A percentile compares a stretch with the other conserved stretches of the same genome.
These are phyloP conservation scores for Thymelicus sylvestris DNA, from an alignment of 2,888 invertebrate genomes.

Conservation along the genomic window DNA sequence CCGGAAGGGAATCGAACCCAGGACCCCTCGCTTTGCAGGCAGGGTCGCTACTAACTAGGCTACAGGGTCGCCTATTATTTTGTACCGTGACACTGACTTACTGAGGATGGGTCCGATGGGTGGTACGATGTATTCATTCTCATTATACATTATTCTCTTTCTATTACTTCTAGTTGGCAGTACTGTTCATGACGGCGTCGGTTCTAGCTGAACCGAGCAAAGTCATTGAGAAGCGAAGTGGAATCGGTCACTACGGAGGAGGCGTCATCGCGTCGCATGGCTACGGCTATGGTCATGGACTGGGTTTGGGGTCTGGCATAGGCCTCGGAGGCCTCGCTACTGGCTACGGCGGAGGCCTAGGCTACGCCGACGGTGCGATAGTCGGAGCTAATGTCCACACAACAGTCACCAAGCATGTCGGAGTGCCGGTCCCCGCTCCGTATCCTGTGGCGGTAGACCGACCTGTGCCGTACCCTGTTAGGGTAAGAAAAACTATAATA, in stretches of 20 bases:
- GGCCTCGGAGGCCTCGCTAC: constrained; percentile 35
- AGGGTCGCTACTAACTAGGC: too few relatives aligned
- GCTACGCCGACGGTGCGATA: constrained; percentile 44
- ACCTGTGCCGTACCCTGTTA: constrained; percentile 75
- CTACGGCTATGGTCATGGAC: constrained; percentile 46
- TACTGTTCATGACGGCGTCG: constrained; percentile 66
- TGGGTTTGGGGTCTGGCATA: constrained; percentile 45
- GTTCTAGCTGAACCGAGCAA: constrained; percentile 76
- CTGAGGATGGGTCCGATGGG: too few relatives aligned
- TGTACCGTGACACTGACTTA: too few relatives aligned
- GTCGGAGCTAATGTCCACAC: constrained; percentile 79
- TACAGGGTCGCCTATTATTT: too few relatives aligned
- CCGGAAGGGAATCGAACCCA: too few relatives aligned
- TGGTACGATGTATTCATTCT: too few relatives aligned
- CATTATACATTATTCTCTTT: background rate
- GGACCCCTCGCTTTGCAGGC: too few relatives aligned
- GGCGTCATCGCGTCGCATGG: constrained; percentile 47
- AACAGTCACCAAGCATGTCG: constrained; percentile 79
- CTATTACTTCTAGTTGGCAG: constrained; percentile 61
- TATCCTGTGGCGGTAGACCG: constrained; percentile 79
- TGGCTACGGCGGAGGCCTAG: constrained; percentile 44
- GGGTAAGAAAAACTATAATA: constrained; percentile 52
- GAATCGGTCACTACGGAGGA: constrained; percentile 67
- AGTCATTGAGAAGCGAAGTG: constrained; percentile 76
- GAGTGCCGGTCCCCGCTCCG: constrained; percentile 77